Conservation (phyloP, 2,888 invertebrate genomes). For the Drosophila eohydei region DNA sequence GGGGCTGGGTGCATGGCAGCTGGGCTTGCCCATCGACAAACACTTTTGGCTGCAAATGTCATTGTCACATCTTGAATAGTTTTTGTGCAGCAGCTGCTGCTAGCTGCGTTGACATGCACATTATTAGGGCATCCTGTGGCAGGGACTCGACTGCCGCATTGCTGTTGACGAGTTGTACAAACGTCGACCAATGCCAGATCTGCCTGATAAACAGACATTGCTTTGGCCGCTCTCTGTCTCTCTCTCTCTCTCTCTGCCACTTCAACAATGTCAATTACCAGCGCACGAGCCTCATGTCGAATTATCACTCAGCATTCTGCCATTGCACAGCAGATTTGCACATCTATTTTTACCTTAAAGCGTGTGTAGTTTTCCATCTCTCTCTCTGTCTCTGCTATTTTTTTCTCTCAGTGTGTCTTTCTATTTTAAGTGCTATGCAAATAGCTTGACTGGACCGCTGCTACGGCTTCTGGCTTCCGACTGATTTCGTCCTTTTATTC, state of each 20-base stretch:
- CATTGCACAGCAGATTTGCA: constrained; percentile 55
- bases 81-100: constrained; percentile 25
- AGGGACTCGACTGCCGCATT: constrained; percentile 42
- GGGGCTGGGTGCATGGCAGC: background rate
- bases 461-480: constrained; percentile 45
- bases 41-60: constrained; percentile 54
- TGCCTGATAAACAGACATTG: constrained; percentile 48
- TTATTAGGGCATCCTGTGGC: constrained; percentile 42
- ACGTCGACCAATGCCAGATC: constrained; percentile 19
- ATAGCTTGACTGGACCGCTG: constrained; percentile 52
- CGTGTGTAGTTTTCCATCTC: constrained; percentile 8
- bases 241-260: background rate
- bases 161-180: constrained; percentile 40
- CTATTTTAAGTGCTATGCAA: constrained; percentile 72
- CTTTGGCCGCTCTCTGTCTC: background rate
- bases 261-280: constrained; percentile 68
- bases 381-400: background rate
- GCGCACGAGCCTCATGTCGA: constrained; percentile 59
- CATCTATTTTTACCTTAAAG: constrained; percentile 48
- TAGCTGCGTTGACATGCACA: constrained; percentile 47
- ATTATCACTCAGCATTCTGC: constrained; percentile 62
- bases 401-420: constrained; percentile 46
- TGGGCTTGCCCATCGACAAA: constrained; percentile 28
- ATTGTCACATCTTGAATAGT: constrained; percentile 49
- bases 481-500: constrained; percentile 62